Percentiles rank a stretch among this genome's conserved stretches.
These are phyloP conservation scores for Ectropis crepuscularia DNA, from an alignment of 2,888 invertebrate species.

Conservation along the genomic window DNA sequence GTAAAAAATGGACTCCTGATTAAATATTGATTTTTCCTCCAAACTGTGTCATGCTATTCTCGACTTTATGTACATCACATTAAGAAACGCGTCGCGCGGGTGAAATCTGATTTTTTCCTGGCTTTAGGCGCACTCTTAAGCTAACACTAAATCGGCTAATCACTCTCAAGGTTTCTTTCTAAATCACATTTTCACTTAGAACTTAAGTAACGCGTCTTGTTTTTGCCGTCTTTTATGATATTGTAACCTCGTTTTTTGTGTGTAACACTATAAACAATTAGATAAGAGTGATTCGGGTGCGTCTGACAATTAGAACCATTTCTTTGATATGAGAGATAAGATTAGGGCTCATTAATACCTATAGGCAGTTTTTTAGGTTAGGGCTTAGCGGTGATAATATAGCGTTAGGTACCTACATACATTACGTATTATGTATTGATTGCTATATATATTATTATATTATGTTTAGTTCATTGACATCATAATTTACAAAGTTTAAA, in stretches of 20 bases:
- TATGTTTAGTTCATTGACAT: too few relatives aligned
- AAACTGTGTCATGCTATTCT: too few relatives aligned
- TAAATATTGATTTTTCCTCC: too few relatives aligned
- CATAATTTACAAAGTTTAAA: too few relatives aligned
- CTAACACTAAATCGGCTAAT: conserved; percentile 7
- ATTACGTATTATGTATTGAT: too few relatives aligned
- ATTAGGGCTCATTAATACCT: conserved; percentile 43
- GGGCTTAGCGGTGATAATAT: conserved; percentile 11
- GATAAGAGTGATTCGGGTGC: conserved; percentile 55
- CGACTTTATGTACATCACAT: too few relatives aligned
- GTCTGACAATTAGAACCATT: conserved; percentile 67
- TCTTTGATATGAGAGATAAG: conserved; percentile 61
- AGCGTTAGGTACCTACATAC: background rate
- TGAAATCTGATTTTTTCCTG: too few relatives aligned
- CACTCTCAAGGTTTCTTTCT: conserved; percentile 30
- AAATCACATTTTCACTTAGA: conserved; percentile 32
- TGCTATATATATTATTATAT: too few relatives aligned
- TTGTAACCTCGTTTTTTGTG: conserved; percentile 54
- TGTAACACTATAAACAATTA: conserved; percentile 68
- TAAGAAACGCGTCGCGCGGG: too few relatives aligned
- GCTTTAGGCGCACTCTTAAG: too few relatives aligned
- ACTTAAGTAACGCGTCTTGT: conserved; percentile 40
- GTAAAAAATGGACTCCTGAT: too few relatives aligned
- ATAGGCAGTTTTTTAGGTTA: conserved; percentile 44
- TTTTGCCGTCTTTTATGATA: conserved; percentile 43